Base-by-base conservation (phyloP, 2,113 vertebrate genomes). In the Pseudopodoces humilis region DNA sequence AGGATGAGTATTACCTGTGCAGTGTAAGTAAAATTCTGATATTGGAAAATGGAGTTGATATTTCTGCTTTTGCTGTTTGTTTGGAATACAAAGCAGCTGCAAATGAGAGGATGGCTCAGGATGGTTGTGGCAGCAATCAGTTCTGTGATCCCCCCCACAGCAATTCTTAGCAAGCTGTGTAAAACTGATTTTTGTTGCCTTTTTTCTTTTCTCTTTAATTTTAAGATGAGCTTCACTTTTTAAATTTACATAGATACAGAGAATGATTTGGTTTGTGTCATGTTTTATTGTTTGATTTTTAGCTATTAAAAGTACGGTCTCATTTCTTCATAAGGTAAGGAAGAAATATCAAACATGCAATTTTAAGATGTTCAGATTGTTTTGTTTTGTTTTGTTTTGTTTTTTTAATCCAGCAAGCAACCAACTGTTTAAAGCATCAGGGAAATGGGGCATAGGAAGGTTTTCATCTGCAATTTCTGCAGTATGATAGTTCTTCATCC, bases 311-410 rank as follows among this genome's bases (percentile, higher is more conserved):
- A 69, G 46, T 86, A 77, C 7, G 7, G 3, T 83, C 60, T 75
- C 1, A 0, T 77, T 78, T 88, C 72, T 90, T 96, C 28, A 44
- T 64, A 74, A 63, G 35, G 60, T 55, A 88, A 83, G 78, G 90
- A 60, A 88, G 86, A 90, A 95, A 88, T 86, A 93, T 15, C 76
- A 86, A 92, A 83, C 88, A 81, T 96, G 94, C 90, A 95, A 70
- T 13, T 77, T 13, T 60, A 85, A 71, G 27, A 53, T 83, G 53
- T 83, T 88, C 35, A 56, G 85, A 37, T 49, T 78, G 14, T 27
- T 37, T 22, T 75, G 39, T 39, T 43, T 43, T 43, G 43, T 49
- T 37, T 30, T 64, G 55, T 33, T 30, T n/a, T 67, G n/a, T 27
- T 27, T 14, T 35, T 68, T 21, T 21, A 79, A 76, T 69, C 55